Evolutionary conservation across 2,797 vertebrate genomes (phyloP), one percentile per base, ranked within the genome.

Genomic region (Acomys russatus): DNA sequence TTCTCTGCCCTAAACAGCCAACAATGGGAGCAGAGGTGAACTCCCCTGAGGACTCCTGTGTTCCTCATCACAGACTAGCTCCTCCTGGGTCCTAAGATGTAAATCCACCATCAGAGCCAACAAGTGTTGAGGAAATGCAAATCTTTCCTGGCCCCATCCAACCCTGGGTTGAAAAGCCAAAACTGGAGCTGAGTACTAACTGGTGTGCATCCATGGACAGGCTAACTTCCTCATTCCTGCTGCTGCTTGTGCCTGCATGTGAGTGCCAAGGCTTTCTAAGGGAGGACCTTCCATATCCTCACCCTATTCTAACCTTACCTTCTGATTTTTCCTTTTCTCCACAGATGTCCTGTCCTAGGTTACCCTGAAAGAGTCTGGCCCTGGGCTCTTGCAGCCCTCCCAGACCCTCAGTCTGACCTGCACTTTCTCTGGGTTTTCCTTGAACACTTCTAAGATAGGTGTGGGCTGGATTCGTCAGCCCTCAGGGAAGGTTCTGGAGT

Each of bases 371-470:
- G 70, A 87, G 1, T 59, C 56, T 56, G 74, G 74, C 6, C 38
- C 61, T 90, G 68, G 3, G 0, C 35, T 90, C 23, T 1, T 82
- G 22, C 73, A 23, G n/a, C 28, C 85, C 3, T 23, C 66, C 1
- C 22, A 88, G 63, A 49, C 54, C 1, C 78, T 89, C 7, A 68
- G 9, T 1, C 44, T 86, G 22, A 90, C 84, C 18, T 96, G 79
- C 66, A 79, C 85, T 18, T 73, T 85, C 22, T 89, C 90, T 30
- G 92, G 56, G 3, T 74, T 94, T 59, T 96, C 90, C 12, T 30
- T 89, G 23, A 79, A 6, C 66, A 80, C 70, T 35, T 2, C 0
- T 66, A 0, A 0, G 8, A 18, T 35, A 0, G 28, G 22, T 54
- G 80, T 90, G 0, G 0, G 1, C 23, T 87, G 91, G 59, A 7